phyloP scores from a whole-genome alignment of 1,140 invertebrate species.

The Aethina tumida region DNA sequence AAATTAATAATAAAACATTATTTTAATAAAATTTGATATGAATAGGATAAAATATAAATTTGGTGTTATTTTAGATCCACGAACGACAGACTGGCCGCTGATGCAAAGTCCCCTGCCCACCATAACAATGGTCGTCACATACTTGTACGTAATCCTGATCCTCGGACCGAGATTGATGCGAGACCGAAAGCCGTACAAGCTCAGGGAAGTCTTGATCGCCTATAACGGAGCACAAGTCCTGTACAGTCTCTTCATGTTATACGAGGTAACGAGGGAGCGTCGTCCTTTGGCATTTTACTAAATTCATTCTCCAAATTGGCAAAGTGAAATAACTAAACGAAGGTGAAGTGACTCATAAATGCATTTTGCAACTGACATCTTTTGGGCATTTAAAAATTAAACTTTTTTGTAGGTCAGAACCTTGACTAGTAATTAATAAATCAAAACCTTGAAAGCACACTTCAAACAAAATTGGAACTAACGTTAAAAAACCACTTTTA shows the following conservation, averaged over 20 bases:
- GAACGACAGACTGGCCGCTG: slow-evolving; percentile 82
- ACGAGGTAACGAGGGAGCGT: slow-evolving; percentile 57
- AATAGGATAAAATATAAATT: no score
- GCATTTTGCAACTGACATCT: no score
- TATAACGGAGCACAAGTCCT: slow-evolving; percentile 88
- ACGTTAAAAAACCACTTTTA: no score
- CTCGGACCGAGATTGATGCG: slow-evolving; percentile 80
- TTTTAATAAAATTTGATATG: no score
- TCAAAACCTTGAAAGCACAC: no score
- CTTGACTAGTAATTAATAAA: no score
- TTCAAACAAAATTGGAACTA: no score
- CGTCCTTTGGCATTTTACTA: neutral
- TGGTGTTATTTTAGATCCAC: slow-evolving; percentile 63
- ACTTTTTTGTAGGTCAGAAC: no score
- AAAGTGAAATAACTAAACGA: neutral
- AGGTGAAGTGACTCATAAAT: no score
- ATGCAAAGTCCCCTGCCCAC: slow-evolving; percentile 86
- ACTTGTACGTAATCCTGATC: slow-evolving; percentile 70
- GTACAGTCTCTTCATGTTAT: slow-evolving; percentile 78
- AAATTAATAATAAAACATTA: no score
- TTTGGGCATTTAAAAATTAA: no score
- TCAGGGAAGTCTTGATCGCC: slow-evolving; percentile 66
- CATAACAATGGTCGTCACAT: slow-evolving; percentile 66
- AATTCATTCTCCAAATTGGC: neutral
- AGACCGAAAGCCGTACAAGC: slow-evolving; percentile 75